Evolutionary conservation across 2,888 invertebrate species (phyloP), one percentile per base, ranked within the genome.

Genomic region (Amphipoea oculea): DNA sequence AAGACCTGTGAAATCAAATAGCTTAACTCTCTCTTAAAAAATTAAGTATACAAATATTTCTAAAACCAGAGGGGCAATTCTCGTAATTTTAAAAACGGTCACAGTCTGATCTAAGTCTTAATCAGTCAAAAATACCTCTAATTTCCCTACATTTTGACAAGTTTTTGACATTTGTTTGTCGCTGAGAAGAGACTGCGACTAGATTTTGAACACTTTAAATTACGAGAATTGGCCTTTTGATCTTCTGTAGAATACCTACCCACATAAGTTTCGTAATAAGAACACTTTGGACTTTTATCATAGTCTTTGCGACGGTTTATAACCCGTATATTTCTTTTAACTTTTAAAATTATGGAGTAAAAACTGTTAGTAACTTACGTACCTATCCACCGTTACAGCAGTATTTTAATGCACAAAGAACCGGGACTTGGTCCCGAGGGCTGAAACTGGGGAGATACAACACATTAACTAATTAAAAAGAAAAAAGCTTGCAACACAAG

Each of bases 381-480:
- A 29, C 29, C 29, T 29, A 66, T 63, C 20, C 9, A 57, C 48
- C 1, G n/a, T 72, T 11, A 4, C 9, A 75, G 14, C 40, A 20
- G 60, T 48, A 75, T 66, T 69, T 63, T 62, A 40, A 76, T 63
- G 29, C 62, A 73, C 12, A 83, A 69, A 73, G 63, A 76, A 67
- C 57, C 6, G 23, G 42, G 48, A 17, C 45, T 54, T 0, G 0
- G 36, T 70, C 86, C 57, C 76, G 14, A 45, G 45, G 76, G 86
- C 11, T 9, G 6, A 40, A 67, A 70, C 57, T 11, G 42, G 69
- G 63, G 69, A 67, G 71, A 67, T 71, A 81, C 40, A 65, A 60
- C 57, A 75, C 68, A 82, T 86, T 86, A 76, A 60, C 73, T 86
- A 76, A 86, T 84, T 86, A 73, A 82, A 86, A 82, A 76, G n/a